phyloP scores from a whole-genome alignment of 2,113 vertebrate species.

The Rhea pennata region DNA sequence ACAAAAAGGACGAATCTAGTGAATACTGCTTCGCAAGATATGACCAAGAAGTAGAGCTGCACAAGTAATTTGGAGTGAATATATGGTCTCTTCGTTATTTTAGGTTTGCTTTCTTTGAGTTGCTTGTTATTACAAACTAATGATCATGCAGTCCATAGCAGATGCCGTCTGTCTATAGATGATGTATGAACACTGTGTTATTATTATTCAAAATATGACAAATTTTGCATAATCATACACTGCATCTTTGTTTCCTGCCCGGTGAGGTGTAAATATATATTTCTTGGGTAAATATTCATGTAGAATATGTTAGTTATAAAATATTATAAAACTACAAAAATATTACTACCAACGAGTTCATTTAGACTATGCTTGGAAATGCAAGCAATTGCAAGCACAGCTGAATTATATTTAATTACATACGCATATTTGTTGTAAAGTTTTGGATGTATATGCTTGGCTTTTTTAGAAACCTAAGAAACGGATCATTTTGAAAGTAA shows the following conservation, averaged over 20 bases:
- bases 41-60: not conserved
- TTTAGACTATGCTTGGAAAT: not conserved
- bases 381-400: not conserved
- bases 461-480: not conserved
- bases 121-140: not conserved
- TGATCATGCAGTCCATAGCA: not conserved
- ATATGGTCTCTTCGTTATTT: not conserved
- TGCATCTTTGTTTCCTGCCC: not conserved
- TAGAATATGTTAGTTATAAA: not conserved
- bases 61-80: not conserved
- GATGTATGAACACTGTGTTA: not conserved
- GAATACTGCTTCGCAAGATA: not conserved
- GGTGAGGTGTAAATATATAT: not conserved
- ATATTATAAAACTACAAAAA: not conserved
- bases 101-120: not conserved
- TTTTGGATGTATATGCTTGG: not conserved
- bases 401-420: not conserved
- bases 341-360: not conserved
- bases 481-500: not conserved
- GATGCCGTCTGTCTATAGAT: not conserved
- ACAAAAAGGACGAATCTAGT: not conserved
- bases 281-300: not conserved
- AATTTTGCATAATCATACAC: not conserved
- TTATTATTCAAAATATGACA: not conserved
- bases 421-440: not conserved